Percentiles rank a stretch among this genome's conserved stretches.
Evolutionary conservation across 1,140 invertebrate species (phyloP).

Genomic region (Cherax quadricarinatus): DNA sequence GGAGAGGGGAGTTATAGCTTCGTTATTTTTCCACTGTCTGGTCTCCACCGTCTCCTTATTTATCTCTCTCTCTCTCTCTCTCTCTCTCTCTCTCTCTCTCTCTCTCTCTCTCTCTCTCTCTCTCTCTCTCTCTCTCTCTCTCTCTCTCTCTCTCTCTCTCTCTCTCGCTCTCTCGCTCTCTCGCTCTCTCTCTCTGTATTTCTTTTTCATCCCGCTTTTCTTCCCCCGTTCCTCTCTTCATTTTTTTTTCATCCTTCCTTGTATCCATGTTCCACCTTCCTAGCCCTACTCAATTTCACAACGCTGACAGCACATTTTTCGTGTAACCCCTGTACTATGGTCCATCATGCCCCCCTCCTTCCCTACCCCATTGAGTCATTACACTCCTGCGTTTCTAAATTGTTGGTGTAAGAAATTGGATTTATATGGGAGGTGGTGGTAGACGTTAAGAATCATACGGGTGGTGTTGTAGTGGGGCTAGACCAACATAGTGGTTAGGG

Average conservation of each 20-base stretch:
- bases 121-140: background rate
- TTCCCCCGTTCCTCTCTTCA: no score
- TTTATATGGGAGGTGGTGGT: no score
- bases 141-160: background rate
- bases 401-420: no score
- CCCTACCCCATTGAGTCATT: no score
- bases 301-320: background rate
- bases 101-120: background rate
- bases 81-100: background rate
- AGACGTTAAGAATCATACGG: no score
- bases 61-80: background rate
- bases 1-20: no score
- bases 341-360: no score
- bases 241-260: background rate
- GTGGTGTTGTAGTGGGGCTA: no score
- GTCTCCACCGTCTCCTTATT: background rate
- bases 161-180: background rate
- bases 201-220: no score
- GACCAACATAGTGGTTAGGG: background rate
- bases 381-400: no score
- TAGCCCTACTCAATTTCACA: background rate
- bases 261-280: background rate
- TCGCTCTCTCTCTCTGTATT: background rate
- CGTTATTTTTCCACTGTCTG: background rate
- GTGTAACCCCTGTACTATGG: background rate